These are phyloP conservation scores for Ectemnius lituratus DNA, from an alignment of 2,888 invertebrate genomes.

Conservation along the genomic window DNA sequence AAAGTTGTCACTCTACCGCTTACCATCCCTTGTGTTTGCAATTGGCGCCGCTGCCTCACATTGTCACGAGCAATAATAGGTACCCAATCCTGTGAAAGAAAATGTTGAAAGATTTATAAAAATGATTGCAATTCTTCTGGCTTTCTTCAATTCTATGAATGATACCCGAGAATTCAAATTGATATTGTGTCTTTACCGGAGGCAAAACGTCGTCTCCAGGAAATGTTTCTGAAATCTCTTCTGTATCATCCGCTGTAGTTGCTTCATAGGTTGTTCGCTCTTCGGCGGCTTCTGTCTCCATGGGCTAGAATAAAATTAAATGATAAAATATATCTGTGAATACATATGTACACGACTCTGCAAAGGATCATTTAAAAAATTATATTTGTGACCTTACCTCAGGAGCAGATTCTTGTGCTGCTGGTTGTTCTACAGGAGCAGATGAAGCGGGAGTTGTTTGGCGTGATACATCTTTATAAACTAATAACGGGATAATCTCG, in stretches of 20 bases:
- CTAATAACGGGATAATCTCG: constrained; percentile 62
- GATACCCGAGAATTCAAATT: no score
- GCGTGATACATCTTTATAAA: constrained; percentile 52
- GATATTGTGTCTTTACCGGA: constrained; percentile 55
- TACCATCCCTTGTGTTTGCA: constrained; percentile 65
- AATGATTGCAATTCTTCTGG: no score
- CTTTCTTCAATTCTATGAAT: no score
- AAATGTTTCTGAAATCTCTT: constrained; percentile 69
- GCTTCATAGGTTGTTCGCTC: constrained; percentile 58
- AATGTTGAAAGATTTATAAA: background rate
- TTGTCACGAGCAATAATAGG: constrained; percentile 92
- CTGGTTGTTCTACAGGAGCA: constrained; percentile 30
- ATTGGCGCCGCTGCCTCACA: constrained; percentile 84
- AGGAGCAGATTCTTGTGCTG: constrained; percentile 40
- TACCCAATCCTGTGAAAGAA: constrained; percentile 86
- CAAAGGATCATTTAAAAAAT: background rate
- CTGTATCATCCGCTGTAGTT: constrained; percentile 63
- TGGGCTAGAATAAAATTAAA: constrained; percentile 71
- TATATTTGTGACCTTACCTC: constrained; percentile 58
- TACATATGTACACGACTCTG: background rate
- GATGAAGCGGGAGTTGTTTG: constrained; percentile 48
- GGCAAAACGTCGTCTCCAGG: constrained; percentile 71
- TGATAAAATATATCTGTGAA: background rate
- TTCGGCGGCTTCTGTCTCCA: constrained; percentile 79
- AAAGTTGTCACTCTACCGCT: constrained; percentile 79